These are phyloP conservation scores for Danio jaintianensis DNA, from an alignment of 2,797 vertebrate genomes.

Conservation along the genomic window DNA sequence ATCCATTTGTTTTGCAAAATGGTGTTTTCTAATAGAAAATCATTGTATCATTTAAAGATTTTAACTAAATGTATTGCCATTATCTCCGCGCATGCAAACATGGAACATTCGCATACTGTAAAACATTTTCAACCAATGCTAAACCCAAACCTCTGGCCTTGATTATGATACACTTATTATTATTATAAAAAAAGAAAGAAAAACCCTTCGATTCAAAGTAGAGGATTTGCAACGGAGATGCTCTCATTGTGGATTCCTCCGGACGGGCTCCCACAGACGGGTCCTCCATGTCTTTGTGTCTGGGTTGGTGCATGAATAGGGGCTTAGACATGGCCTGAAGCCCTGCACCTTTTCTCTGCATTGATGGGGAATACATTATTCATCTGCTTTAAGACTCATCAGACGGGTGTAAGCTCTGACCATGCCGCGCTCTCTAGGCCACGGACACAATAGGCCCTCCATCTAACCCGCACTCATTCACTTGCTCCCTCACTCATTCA, in stretches of 20 bases:
- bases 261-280: constrained; percentile 75
- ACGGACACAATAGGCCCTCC: constrained; percentile 44
- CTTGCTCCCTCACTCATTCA: constrained; percentile 40
- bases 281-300: constrained; percentile 78
- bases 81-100: background rate
- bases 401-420: constrained; percentile 75
- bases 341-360: constrained; percentile 76
- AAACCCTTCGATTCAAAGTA: constrained; percentile 15
- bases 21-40: background rate
- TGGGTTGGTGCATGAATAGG: constrained; percentile 78
- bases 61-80: too few species aligned
- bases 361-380: constrained; percentile 83
- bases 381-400: constrained; percentile 82
- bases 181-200: background rate
- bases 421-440: constrained; percentile 54
- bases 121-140: background rate
- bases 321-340: constrained; percentile 80
- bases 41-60: background rate
- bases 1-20: background rate
- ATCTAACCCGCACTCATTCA: constrained; percentile 36
- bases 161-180: constrained; percentile 30
- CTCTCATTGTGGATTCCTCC: constrained; percentile 72
- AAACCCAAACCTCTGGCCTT: background rate
- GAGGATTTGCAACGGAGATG: constrained; percentile 52
- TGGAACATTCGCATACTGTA: background rate